Evolutionary conservation across 92 coral and sea anemone species (phyloP).

Genomic region (Phenganax marumi): DNA sequence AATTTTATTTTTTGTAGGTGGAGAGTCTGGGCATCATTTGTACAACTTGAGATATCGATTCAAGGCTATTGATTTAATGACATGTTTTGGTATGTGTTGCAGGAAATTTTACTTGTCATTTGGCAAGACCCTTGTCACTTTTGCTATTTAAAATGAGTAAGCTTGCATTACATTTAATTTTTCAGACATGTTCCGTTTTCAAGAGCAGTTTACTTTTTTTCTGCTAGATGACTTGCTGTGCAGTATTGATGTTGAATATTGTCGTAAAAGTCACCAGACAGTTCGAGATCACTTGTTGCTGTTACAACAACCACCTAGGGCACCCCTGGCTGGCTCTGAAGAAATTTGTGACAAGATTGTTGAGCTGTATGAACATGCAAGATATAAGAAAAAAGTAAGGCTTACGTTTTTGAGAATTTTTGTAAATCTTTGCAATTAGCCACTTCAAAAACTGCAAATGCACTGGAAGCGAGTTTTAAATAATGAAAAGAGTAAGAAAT

Average conservation of each 20-base stretch:
- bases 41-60: conserved; percentile 86
- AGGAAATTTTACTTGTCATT: neutral
- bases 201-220: neutral
- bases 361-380: conserved; percentile 92
- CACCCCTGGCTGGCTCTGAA: conserved; percentile 77
- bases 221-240: conserved; percentile 82
- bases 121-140: too few species aligned
- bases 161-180: neutral
- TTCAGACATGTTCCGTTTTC: neutral
- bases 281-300: conserved; percentile 78
- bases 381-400: conserved; percentile 83
- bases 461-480: too few species aligned
- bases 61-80: conserved; percentile 97
- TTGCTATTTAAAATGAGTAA: neutral
- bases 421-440: neutral
- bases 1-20: conserved; percentile 10
- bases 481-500: too few species aligned
- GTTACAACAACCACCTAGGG: conserved; percentile 71
- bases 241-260: conserved; percentile 71
- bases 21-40: conserved; percentile 69
- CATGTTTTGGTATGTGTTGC: conserved; percentile 70
- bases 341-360: conserved; percentile 81
- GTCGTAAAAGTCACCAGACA: conserved; percentile 86
- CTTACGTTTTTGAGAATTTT: neutral
- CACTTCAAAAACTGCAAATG: too few species aligned